A percentile compares a stretch with the other conserved stretches of the same genome.
Evolutionary conservation across 2,113 vertebrate genomes (phyloP).

Genomic region (Mesembrinibis cayennensis): DNA sequence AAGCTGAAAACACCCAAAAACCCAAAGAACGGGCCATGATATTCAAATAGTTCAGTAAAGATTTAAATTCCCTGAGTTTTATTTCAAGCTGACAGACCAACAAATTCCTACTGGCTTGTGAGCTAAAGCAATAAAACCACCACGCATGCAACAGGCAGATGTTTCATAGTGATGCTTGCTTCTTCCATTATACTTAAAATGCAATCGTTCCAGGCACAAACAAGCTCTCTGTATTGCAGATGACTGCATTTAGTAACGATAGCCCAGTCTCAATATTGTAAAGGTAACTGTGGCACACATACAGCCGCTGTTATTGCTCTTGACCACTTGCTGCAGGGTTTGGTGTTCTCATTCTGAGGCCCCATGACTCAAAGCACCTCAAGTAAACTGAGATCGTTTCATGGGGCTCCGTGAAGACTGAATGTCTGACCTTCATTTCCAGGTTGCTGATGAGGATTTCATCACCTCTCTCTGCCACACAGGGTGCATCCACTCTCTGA

Average conservation of each 20-base stretch:
- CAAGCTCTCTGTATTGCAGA: neutral
- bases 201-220: neutral
- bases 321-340: neutral
- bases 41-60: neutral
- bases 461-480: neutral
- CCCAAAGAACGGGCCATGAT: neutral
- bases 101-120: neutral
- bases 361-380: neutral
- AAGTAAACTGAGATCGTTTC: neutral
- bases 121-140: neutral
- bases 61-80: neutral
- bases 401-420: neutral
- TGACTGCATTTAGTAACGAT: neutral
- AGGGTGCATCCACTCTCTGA: neutral
- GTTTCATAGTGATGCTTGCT: neutral
- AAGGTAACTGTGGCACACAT: neutral
- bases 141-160: neutral
- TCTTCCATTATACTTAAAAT: neutral
- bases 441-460: neutral
- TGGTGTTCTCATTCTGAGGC: neutral
- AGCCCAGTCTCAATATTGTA: neutral
- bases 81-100: neutral
- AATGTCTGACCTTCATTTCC: neutral
- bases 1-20: neutral
- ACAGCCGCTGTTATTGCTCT: neutral